Evolutionary conservation across 2,888 invertebrate genomes (phyloP), one percentile per base, ranked within the genome.

Genomic region (Perizoma flavofasciatum): DNA sequence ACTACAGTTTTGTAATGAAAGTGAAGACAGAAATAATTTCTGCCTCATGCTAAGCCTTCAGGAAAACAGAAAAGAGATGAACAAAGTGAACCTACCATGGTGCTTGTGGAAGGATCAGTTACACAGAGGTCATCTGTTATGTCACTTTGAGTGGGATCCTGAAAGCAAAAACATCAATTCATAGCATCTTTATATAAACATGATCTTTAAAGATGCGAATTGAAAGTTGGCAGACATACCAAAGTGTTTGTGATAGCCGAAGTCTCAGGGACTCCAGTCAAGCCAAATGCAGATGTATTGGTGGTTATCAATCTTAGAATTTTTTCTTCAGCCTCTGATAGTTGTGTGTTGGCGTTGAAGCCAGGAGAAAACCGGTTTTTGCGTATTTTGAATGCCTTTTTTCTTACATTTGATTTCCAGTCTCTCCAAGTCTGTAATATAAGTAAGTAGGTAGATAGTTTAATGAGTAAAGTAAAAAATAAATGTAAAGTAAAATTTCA

Each of bases 391-490:
- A 85, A 84, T 4, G 85, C 85, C 63, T 85, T 85, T 72, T 85
- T 85, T 69, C 80, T 85, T 0, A 85, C 85, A 79, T 85, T 85
- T 39, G 85, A 85, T 72, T 85, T 85, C 85, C 85, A 85, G 61
- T 85, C 85, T 56, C 85, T 74, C 85, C 85, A 85, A 32, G 85
- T 83, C 85, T 85, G 62, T 49, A 64, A 66, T 55, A n/a, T 7
- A 5, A 22, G 41, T 10, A 5, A 5, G 10, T 41, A 41, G 9
- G n/a, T n/a, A 10, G 4, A n/a, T 41, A 39, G 39, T 39, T 7
- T 22, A 22, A 22, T 22, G 22, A 22, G 22, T 22, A 22, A 22
- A 2, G 22, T 22, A 22, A 22, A 22, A 22, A 2, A 3, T 22
- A 22, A 22, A 22, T 22, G 3, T 22, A 22, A 22, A 22, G 22